A percentile compares a stretch with the other conserved stretches of the same genome.
Conservation (phyloP, 2,113 vertebrate species). For the Noturus placidus region DNA sequence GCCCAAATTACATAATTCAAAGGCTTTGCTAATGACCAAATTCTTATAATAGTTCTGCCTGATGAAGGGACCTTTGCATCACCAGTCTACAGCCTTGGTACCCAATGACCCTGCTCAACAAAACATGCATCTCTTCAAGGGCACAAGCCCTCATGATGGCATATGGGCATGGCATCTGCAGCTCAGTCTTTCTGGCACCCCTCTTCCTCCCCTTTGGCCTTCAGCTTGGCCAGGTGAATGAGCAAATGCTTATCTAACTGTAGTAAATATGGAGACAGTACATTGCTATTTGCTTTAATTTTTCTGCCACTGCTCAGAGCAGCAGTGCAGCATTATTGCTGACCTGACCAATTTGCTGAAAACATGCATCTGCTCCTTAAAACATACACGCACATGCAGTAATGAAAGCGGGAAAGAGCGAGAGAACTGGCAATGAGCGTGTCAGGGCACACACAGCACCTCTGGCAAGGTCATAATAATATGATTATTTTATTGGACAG, state of each 20-base stretch:
- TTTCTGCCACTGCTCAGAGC: background rate
- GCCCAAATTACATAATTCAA: slow-evolving; percentile 21
- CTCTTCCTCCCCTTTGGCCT: slow-evolving; percentile 42
- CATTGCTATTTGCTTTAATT: slow-evolving; percentile 36
- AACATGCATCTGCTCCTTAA: slow-evolving; percentile 32
- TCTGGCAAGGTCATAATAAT: slow-evolving; percentile 54
- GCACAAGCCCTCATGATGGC: slow-evolving; percentile 38
- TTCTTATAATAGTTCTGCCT: background rate
- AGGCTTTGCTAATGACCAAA: slow-evolving; percentile 17
- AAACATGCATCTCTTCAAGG: slow-evolving; percentile 52
- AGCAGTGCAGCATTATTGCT: slow-evolving; percentile 34
- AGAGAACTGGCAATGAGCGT: slow-evolving; percentile 32
- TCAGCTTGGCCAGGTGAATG: slow-evolving; percentile 37
- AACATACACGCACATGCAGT: slow-evolving; percentile 32
- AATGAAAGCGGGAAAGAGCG: background rate
- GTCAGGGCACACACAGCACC: slow-evolving; percentile 36
- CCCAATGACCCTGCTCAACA: slow-evolving; percentile 49
- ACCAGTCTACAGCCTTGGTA: slow-evolving; percentile 27
- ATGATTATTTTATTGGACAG: slow-evolving; percentile 54
- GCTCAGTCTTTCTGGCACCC: slow-evolving; percentile 33
- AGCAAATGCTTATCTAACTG: slow-evolving; percentile 45
- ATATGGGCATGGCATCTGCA: slow-evolving; percentile 50
- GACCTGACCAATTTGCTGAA: slow-evolving; percentile 31
- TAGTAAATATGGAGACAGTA: slow-evolving; percentile 12
- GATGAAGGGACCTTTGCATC: slow-evolving; percentile 17